Percentiles rank a stretch among this genome's conserved stretches.
Evolutionary conservation across 2,888 invertebrate genomes (phyloP).

Genomic region (Drosophila mimica): DNA sequence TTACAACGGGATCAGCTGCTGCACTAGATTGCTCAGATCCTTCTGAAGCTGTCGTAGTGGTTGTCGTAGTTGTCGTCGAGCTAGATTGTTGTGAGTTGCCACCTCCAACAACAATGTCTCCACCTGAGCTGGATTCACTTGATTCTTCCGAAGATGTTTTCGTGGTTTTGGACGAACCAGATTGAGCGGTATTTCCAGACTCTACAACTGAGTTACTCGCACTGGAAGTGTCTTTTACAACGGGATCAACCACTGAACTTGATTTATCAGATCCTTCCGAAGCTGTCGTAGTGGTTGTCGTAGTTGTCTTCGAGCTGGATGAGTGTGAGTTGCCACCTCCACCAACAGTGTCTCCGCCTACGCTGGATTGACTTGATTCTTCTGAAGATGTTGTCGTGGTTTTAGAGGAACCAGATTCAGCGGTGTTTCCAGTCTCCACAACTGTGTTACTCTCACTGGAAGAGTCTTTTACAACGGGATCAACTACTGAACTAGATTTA

Average conservation of each 20-base stretch:
- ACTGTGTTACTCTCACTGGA: conserved; percentile 2
- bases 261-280: neutral
- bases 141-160: neutral
- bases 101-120: neutral
- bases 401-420: neutral
- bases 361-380: neutral
- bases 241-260: neutral
- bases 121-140: neutral
- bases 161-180: neutral
- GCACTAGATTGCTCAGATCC: neutral
- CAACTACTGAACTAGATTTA: neutral
- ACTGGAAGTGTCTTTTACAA: neutral
- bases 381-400: no score
- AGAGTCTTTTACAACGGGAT: neutral
- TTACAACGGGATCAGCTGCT: neutral
- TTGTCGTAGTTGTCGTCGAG: no score
- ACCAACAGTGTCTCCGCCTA: neutral
- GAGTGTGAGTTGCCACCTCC: neutral
- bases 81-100: no score
- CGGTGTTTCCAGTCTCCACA: conserved; percentile 9
- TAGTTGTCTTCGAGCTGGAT: conserved; percentile 9
- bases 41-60: neutral
- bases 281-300: conserved; percentile 15
- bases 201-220: neutral
- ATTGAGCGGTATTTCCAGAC: conserved; percentile 1